phyloP scores from a whole-genome alignment of 2,888 invertebrate species.

The Ditylenchus weischeri region DNA sequence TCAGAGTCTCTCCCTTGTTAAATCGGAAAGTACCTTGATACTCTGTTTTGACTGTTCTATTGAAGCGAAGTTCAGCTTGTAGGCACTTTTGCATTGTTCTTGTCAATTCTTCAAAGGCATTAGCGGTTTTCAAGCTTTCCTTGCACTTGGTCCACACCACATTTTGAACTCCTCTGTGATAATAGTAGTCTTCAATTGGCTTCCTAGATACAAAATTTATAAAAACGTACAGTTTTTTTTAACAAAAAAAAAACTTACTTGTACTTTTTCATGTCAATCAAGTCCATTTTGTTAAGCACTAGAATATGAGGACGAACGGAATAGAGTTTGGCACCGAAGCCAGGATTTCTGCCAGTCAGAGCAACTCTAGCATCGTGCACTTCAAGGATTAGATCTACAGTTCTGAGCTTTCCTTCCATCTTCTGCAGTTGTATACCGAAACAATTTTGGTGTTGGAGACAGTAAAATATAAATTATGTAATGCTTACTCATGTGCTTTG shows the following conservation, averaged over 20 bases:
- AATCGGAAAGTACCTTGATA: slow-evolving; percentile 40
- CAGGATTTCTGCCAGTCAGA: slow-evolving; percentile 55
- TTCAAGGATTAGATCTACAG: slow-evolving; percentile 53
- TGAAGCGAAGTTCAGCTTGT: slow-evolving; percentile 48
- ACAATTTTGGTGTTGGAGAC: too few species aligned
- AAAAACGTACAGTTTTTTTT: neutral
- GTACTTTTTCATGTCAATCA: slow-evolving; percentile 52
- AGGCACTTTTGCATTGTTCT: slow-evolving; percentile 47
- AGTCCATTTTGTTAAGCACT: slow-evolving; percentile 57
- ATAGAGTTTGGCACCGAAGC: slow-evolving; percentile 46
- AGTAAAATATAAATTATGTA: too few species aligned
- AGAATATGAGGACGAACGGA: slow-evolving; percentile 56
- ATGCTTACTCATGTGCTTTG: slow-evolving; percentile 5
- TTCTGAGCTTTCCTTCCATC: slow-evolving; percentile 54
- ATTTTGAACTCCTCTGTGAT: slow-evolving; percentile 41
- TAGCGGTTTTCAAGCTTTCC: slow-evolving; percentile 13
- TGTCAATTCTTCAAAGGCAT: slow-evolving; percentile 37
- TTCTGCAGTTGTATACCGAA: slow-evolving; percentile 47
- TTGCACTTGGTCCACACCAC: slow-evolving; percentile 57
- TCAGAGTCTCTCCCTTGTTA: too few species aligned
- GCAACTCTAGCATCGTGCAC: slow-evolving; percentile 58
- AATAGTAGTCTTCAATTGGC: slow-evolving; percentile 52
- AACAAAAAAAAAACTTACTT: slow-evolving; percentile 30
- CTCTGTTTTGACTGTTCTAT: slow-evolving; percentile 53
- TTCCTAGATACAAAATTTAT: slow-evolving; percentile 30